Conservation (phyloP, 1,140 invertebrate species). For the Drosophila mauritiana region DNA sequence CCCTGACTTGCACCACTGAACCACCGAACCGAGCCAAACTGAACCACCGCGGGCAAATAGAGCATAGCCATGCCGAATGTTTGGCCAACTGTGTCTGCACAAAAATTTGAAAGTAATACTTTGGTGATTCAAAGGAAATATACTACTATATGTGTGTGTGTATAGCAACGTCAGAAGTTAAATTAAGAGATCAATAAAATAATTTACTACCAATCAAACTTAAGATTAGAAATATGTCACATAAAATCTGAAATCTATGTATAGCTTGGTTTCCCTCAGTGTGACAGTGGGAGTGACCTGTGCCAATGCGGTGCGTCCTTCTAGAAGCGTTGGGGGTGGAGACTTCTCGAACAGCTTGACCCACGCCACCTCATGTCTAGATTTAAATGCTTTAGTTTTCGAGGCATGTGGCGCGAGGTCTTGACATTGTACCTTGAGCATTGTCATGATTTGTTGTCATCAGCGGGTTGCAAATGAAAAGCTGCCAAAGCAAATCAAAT, state of each 20-base stretch:
- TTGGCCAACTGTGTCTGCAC: conserved; percentile 65
- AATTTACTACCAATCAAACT: neutral
- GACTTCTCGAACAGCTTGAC: conserved; percentile 6
- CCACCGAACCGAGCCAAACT: conserved; percentile 24
- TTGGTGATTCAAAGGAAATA: neutral
- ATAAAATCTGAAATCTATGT: too few species aligned
- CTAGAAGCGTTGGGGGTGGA: conserved; percentile 5
- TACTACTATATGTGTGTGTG: too few species aligned
- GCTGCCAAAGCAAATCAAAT: conserved; percentile 68
- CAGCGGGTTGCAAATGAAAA: conserved; percentile 55
- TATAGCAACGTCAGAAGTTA: neutral
- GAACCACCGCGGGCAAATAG: conserved; percentile 54
- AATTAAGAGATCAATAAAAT: neutral
- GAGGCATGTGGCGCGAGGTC: conserved; percentile 68
- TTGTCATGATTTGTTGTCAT: conserved; percentile 68
- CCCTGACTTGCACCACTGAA: conserved; percentile 31
- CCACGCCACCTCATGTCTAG: conserved; percentile 11
- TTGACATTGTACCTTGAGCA: conserved; percentile 79
- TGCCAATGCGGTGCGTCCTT: conserved; percentile 7
- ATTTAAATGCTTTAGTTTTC: conserved; percentile 10
- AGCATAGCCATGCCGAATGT: conserved; percentile 65
- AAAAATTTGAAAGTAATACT: conserved; percentile 60
- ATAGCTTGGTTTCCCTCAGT: too few species aligned
- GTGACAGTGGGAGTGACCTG: neutral
- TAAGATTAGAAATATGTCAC: neutral